Evolutionary conservation across 2,797 vertebrate genomes (phyloP).

Genomic region (Hippopotamyrus pictus): DNA sequence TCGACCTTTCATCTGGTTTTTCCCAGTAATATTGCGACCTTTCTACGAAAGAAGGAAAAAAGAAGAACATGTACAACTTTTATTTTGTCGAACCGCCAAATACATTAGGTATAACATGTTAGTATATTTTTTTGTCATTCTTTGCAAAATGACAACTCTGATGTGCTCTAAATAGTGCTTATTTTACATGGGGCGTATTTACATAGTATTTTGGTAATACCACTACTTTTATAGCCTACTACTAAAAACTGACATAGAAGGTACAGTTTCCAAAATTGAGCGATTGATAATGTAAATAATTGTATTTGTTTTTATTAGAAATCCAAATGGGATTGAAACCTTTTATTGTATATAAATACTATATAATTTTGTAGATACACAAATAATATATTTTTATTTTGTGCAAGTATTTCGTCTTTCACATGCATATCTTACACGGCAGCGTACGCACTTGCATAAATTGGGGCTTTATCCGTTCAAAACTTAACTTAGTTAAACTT

Average conservation of each 20-base stretch:
- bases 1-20: constrained; percentile 40
- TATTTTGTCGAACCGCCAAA: neutral
- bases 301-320: neutral
- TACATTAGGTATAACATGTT: neutral
- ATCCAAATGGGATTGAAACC: neutral
- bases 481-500: neutral
- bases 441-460: neutral
- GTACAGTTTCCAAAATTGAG: neutral
- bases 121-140: neutral
- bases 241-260: neutral
- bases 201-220: neutral
- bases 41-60: constrained; percentile 27
- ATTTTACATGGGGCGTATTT: neutral
- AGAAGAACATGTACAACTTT: constrained; percentile 16
- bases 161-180: constrained; percentile 26
- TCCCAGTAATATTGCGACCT: constrained; percentile 43
- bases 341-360: neutral
- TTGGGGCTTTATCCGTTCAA: neutral
- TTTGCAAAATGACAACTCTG: constrained; percentile 20
- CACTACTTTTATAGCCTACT: neutral
- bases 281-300: neutral
- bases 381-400: neutral
- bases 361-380: neutral
- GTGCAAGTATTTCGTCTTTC: neutral
- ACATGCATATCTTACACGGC: neutral